phyloP scores from a whole-genome alignment of 2,113 vertebrate species.

The Felis chaus region DNA sequence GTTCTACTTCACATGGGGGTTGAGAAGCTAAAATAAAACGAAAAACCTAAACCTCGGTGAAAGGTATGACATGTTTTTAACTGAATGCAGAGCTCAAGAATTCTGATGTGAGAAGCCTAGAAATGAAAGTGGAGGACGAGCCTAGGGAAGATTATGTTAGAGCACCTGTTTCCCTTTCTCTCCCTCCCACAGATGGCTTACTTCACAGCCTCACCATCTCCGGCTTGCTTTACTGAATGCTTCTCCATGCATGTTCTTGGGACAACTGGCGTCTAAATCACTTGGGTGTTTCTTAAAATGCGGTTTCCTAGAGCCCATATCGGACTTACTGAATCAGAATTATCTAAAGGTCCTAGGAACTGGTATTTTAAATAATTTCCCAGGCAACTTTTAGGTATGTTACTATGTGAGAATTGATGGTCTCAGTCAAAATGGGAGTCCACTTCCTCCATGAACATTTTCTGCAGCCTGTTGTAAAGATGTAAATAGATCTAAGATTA shows the following conservation, averaged over 20 bases:
- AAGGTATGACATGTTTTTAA: constrained; percentile 3
- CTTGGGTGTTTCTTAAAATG: constrained; percentile 13
- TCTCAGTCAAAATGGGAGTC: not conserved
- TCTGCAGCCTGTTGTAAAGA: not conserved
- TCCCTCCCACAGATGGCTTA: not conserved
- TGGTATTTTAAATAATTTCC: not conserved
- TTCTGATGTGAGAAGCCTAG: not conserved
- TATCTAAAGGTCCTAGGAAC: not conserved
- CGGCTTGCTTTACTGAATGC: not conserved
- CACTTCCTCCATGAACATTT: not conserved
- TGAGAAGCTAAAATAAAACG: constrained; percentile 50
- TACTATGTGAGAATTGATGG: not conserved
- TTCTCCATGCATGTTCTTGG: not conserved
- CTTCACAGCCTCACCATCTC: not conserved
- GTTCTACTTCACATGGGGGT: constrained; percentile 1
- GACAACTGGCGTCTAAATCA: not conserved
- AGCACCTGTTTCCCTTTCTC: not conserved
- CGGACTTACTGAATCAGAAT: not conserved
- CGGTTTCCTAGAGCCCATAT: not conserved
- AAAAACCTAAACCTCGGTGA: constrained; percentile 14
- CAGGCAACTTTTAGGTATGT: not conserved
- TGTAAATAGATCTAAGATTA: not conserved
- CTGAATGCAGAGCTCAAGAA: constrained; percentile 9
- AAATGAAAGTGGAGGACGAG: not conserved
- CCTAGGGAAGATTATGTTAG: not conserved